Conservation (phyloP, 2,113 vertebrate species). For the Ctenodactylus gundi region DNA sequence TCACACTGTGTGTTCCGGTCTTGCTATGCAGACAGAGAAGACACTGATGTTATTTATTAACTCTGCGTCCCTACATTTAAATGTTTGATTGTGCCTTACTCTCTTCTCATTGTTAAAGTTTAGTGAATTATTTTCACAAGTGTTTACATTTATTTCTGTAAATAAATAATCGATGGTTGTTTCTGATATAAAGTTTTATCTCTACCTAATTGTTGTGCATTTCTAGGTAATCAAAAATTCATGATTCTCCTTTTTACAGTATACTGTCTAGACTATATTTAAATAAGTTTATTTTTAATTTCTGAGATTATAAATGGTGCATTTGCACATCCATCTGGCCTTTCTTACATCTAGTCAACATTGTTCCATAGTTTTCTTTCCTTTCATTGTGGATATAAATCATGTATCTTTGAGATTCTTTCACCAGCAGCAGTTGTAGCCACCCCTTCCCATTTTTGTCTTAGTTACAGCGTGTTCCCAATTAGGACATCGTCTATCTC, state of each 20-base stretch:
- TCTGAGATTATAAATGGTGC: neutral
- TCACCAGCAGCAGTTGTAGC: neutral
- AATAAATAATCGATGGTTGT: neutral
- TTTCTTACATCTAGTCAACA: neutral
- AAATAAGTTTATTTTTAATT: neutral
- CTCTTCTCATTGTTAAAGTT: neutral
- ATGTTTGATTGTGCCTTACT: neutral
- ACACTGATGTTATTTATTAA: neutral
- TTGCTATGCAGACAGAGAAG: constrained; percentile 1
- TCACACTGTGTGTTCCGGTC: neutral
- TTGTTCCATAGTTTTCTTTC: neutral
- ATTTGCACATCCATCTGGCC: neutral
- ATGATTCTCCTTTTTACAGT: neutral
- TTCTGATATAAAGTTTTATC: neutral
- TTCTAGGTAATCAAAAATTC: neutral
- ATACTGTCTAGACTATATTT: neutral
- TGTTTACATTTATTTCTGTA: neutral
- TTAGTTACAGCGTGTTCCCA: neutral
- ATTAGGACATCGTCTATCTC: neutral
- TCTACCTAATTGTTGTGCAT: neutral
- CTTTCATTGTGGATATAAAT: neutral
- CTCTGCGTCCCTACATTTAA: neutral
- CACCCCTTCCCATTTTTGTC: neutral
- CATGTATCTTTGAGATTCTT: neutral
- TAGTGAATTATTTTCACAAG: neutral